Evolutionary conservation across 92 coral and sea anemone species (phyloP).

Genomic region (Epizoanthus illoricatus): DNA sequence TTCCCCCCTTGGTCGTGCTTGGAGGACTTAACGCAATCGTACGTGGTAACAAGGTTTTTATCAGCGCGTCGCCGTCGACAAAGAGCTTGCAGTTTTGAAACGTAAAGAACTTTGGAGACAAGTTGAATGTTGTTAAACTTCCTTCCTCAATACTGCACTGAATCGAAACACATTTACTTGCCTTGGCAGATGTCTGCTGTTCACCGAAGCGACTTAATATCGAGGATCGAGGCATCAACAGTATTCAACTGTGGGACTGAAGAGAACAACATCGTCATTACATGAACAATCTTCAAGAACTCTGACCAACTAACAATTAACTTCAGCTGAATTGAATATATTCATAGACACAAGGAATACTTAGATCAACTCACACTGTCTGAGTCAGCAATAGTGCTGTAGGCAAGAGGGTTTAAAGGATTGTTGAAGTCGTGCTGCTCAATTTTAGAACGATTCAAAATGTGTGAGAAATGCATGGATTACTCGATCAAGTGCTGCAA

Average conservation of each 20-base stretch:
- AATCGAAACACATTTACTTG: too few relatives aligned
- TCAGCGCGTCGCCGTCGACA: neutral
- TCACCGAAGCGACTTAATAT: too few relatives aligned
- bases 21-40: neutral
- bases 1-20: neutral
- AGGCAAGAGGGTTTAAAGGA: neutral
- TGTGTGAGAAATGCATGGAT: constrained; percentile 60
- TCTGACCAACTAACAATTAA: too few relatives aligned
- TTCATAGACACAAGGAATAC: neutral
- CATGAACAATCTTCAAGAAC: too few relatives aligned
- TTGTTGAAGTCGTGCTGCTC: neutral
- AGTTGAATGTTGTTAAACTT: neutral
- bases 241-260: too few relatives aligned
- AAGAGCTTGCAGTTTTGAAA: neutral
- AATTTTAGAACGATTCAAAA: constrained; percentile 55
- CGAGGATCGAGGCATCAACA: too few relatives aligned
- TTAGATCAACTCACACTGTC: neutral
- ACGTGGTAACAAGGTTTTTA: neutral
- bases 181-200: too few relatives aligned
- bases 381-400: neutral
- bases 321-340: neutral
- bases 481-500: constrained; percentile 55
- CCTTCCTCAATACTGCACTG: neutral
- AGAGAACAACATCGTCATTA: too few relatives aligned
- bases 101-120: neutral